A percentile compares a stretch with the other conserved stretches of the same genome.
Evolutionary conservation across 2,888 invertebrate genomes (phyloP).

Genomic region (Zonitis immaculata): DNA sequence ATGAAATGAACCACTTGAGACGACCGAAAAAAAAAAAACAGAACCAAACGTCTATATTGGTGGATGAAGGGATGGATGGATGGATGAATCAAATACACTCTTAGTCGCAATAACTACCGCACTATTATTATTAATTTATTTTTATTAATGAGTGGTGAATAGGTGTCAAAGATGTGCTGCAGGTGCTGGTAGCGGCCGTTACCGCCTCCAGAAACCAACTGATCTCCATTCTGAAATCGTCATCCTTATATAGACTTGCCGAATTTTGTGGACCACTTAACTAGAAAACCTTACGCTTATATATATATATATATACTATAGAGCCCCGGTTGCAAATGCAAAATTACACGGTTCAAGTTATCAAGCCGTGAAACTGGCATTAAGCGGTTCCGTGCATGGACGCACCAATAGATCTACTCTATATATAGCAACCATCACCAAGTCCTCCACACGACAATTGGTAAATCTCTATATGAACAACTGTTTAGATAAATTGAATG

Average conservation of each 20-base stretch:
- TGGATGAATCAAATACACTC: no score
- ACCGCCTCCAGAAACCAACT: conserved; percentile 32
- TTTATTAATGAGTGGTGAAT: no score
- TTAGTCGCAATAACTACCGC: no score
- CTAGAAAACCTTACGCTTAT: conserved; percentile 58
- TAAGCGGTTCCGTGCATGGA: conserved; percentile 49
- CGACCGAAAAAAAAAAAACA: not conserved
- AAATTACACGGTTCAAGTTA: conserved; percentile 58
- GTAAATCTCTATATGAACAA: no score
- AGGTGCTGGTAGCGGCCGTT: conserved; percentile 13
- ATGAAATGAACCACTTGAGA: conserved; percentile 2
- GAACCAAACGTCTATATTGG: no score
- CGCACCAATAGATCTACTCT: conserved; percentile 42
- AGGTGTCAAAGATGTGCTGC: conserved; percentile 8
- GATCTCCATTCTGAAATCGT: conserved; percentile 35
- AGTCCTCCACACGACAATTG: no score
- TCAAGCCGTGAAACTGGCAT: conserved; percentile 55
- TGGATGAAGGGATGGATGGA: no score
- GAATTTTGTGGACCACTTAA: conserved; percentile 61
- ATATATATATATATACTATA: no score
- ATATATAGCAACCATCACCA: no score
- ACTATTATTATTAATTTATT: no score
- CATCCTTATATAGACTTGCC: conserved; percentile 56
- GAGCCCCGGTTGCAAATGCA: conserved; percentile 53
- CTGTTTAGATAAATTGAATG: no score